Percentiles rank a stretch among this genome's conserved stretches.
Conservation (phyloP, 23 tunicate species). For the Trididemnum miniatum region DNA sequence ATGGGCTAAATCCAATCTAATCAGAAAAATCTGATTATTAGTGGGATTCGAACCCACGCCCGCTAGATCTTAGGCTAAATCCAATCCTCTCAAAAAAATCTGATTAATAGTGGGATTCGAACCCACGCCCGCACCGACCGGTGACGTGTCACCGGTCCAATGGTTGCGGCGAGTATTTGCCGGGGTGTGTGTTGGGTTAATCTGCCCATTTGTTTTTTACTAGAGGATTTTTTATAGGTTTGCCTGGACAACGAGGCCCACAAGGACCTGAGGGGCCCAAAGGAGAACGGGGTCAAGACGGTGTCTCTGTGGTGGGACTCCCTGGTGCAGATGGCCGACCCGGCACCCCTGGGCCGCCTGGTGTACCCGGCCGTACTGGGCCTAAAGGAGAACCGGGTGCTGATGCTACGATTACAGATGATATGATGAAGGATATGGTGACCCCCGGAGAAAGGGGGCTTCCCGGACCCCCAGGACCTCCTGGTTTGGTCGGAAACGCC, state of each 20-base stretch:
- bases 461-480: slow-evolving; percentile 86
- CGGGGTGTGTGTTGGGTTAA: too few species aligned
- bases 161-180: too few species aligned
- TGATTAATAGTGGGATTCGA: too few species aligned
- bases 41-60: too few species aligned
- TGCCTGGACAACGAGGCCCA: slow-evolving; percentile 60
- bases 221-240: slow-evolving; percentile 57
- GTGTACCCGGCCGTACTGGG: slow-evolving; percentile 61
- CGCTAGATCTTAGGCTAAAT: too few species aligned
- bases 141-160: too few species aligned
- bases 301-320: slow-evolving; percentile 61
- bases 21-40: too few species aligned
- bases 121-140: too few species aligned
- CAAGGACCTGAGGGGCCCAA: slow-evolving; percentile 65
- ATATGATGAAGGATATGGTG: slow-evolving; percentile 68
- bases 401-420: slow-evolving; percentile 56
- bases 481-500: slow-evolving; percentile 56
- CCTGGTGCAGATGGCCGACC: slow-evolving; percentile 85
- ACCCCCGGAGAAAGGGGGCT: slow-evolving; percentile 73
- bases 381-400: slow-evolving; percentile 66
- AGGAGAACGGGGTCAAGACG: slow-evolving; percentile 70
- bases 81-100: too few species aligned
- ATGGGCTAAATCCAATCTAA: too few species aligned
- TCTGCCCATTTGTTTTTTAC: too few species aligned
- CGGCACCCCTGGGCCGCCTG: slow-evolving; percentile 66